Conservation (phyloP, 2,113 vertebrate species). For the Crotalus viridis region DNA sequence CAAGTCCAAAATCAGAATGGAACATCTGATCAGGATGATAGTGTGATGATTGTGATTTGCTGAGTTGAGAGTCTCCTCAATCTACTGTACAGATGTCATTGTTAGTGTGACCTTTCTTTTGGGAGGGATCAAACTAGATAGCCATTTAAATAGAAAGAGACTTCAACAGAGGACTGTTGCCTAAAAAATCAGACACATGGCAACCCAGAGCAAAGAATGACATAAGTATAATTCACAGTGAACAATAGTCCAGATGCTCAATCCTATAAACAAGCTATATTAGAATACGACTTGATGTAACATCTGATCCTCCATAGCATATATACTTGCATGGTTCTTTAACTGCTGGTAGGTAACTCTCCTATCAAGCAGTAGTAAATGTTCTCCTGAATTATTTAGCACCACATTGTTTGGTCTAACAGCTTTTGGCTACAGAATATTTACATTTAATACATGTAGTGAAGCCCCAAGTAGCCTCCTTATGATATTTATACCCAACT, state of each 20-base stretch:
- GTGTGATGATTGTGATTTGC: not conserved
- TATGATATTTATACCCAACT: not conserved
- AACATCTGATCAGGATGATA: not conserved
- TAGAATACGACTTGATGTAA: not conserved
- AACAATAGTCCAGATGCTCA: not conserved
- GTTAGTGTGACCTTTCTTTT: not conserved
- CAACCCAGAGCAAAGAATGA: not conserved
- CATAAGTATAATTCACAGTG: not conserved
- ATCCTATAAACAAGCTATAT: not conserved
- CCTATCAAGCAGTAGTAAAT: not conserved
- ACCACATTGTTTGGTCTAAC: not conserved
- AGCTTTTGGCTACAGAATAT: not conserved
- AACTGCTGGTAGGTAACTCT: not conserved
- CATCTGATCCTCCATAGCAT: not conserved
- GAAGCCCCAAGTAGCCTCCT: not conserved
- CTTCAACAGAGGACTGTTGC: not conserved
- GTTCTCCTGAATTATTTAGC: not conserved
- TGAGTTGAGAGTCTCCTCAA: not conserved
- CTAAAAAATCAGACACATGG: not conserved
- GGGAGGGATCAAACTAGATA: not conserved
- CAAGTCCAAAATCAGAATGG: not conserved
- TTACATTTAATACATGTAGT: not conserved
- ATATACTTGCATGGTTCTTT: not conserved
- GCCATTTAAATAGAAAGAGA: not conserved
- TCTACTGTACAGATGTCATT: not conserved